Base-by-base conservation (phyloP, 2,113 vertebrate species). In the Notechis scutatus region DNA sequence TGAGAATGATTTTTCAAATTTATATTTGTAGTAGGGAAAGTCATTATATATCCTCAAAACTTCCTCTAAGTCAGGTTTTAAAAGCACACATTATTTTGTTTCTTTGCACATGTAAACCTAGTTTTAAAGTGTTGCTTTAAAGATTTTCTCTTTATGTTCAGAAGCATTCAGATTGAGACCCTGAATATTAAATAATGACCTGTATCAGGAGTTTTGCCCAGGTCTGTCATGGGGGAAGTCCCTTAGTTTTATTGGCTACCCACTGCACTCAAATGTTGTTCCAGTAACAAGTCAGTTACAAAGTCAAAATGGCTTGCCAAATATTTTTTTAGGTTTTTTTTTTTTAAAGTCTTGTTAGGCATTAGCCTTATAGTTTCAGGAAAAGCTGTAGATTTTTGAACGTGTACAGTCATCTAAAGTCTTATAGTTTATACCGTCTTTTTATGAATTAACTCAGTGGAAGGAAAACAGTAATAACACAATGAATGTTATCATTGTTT, bases 381-480 rank as follows among this genome's bases (percentile, higher is more conserved):
- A 95, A 26, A 7, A 92, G 91, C 90, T 94, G 69, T 3, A 29
- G 34, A 81, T 94, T 94, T 26, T 89, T 52, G 90, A 29, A 88
- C 85, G 18, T 42, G 1, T 39, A 21, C 34, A 81, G 34, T 54
- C 12, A 61, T 85, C 1, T 0, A 86, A 94, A 94, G 90, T 26
- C 2, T 91, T 94, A 91, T 74, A 1, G 91, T 86, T 95, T 94
- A 34, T 42, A 7, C 23, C 47, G 0, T 91, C 1, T 26, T 94
- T 47, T 95, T 91, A 52, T 55, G 42, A 93, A 94, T 81, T 93
- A 6, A 91, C 5, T 93, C 26, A n/a, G 23, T 88, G 74, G 18
- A 94, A 89, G 74, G 14, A 92, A 85, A 8, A 26, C 92, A 1
- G 52, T 24, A 54, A 9, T 57, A 92, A 57, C 88, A 61, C 0